Percentiles rank a stretch among this genome's conserved stretches.
Conservation (phyloP, 2,797 vertebrate species). For the Cuniculus paca region DNA sequence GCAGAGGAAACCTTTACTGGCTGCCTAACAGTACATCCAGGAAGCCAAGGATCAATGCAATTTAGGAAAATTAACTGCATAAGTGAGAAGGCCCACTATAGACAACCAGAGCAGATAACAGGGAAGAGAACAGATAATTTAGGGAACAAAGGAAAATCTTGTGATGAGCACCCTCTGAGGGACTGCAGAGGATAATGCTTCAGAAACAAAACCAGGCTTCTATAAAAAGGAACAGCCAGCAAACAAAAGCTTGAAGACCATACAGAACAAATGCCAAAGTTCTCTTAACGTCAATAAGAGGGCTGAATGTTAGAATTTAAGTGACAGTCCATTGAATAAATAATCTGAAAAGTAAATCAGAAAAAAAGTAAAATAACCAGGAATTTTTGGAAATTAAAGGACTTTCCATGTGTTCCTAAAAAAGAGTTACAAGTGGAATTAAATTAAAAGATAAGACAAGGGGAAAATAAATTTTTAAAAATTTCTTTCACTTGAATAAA, state of each 20-base stretch:
- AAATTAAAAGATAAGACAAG: background rate
- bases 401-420: background rate
- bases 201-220: constrained; percentile 54
- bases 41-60: constrained; percentile 64
- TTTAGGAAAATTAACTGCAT: constrained; percentile 67
- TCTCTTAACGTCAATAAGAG: background rate
- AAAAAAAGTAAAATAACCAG: background rate
- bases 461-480: background rate
- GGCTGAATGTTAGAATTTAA: background rate
- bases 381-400: background rate
- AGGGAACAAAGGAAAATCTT: constrained; percentile 72
- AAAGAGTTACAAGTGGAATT: background rate
- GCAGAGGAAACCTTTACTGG: background rate
- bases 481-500: background rate
- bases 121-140: constrained; percentile 74
- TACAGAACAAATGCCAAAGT: background rate
- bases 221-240: constrained; percentile 27
- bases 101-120: constrained; percentile 66
- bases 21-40: background rate
- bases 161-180: constrained; percentile 66
- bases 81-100: constrained; percentile 52
- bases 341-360: background rate
- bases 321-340: background rate
- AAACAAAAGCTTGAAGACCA: background rate
- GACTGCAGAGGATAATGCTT: background rate